These are phyloP conservation scores for Strongylocentrotus purpuratus DNA, from an alignment of 35 echinoderm and acorn worm species.

Conservation along the genomic window DNA sequence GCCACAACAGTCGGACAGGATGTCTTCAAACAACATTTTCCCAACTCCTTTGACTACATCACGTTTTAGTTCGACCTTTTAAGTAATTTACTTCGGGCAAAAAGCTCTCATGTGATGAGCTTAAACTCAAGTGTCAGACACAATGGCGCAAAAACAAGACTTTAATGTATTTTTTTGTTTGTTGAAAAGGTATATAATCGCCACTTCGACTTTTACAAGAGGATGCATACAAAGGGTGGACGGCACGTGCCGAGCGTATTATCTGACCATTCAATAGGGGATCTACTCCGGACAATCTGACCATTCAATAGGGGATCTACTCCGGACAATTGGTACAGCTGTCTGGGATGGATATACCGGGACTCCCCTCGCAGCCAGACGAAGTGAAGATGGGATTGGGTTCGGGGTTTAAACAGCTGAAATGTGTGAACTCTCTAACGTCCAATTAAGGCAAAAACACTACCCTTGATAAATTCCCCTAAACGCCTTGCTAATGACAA, in stretches of 20 bases:
- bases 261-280: background rate
- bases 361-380: background rate
- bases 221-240: background rate
- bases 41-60: background rate
- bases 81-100: background rate
- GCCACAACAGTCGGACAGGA: background rate
- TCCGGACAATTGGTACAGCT: constrained; percentile 33
- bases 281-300: constrained; percentile 39
- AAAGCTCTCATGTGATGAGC: background rate
- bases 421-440: background rate
- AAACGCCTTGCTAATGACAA: too few relatives aligned
- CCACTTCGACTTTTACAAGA: background rate
- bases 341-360: background rate
- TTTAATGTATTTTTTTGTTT: background rate
- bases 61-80: background rate
- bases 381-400: background rate
- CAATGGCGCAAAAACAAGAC: background rate
- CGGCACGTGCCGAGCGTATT: background rate
- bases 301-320: constrained; percentile 1
- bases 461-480: background rate
- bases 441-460: background rate
- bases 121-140: background rate
- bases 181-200: background rate
- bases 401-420: background rate
- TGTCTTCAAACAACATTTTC: background rate